Evolutionary conservation across 2,113 vertebrate genomes (phyloP), one percentile per base, ranked within the genome.

Genomic region (Pedetes capensis): DNA sequence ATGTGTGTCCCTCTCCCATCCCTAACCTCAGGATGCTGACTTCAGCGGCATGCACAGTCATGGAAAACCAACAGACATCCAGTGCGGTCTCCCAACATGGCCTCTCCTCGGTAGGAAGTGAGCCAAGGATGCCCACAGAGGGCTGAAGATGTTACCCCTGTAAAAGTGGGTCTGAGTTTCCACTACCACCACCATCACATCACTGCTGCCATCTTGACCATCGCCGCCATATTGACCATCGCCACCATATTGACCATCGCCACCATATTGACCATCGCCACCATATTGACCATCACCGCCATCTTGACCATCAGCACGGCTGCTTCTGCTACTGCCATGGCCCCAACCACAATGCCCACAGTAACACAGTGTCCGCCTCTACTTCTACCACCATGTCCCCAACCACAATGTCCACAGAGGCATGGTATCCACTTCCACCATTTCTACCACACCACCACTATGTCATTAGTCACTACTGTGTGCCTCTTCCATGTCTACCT

Each of bases 61-160:
- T 7, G 32, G 78, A 51, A 64, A 53, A 27, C 3, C 2, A 1
- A 47, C 63, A 27, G 68, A 29, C 61, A 13, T 27, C 27, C 20
- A 3, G 0, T 0, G 25, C 5, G 0, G 3, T 9, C 39, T 8
- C 32, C 55, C 17, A 11, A 2, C 32, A 34, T 47, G 53, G 3
- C 47, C 10, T 25, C 2, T 18, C 18, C 12, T 8, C 4, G 22
- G 34, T 0, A 44, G 51, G 68, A 25, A 16, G 13, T 61, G 0
- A 5, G 71, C 18, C 72, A 64, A 78, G 42, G 34, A 63, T 10
- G 32, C 17, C 37, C 55, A 5, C 32, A 9, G 42, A 39, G 0
- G 9, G 64, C 13, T 23, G 49, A 23, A 18, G 2, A 0, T 5
- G 23, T 20, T 10, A 42, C 6, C 3, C 22, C 55, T 8, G 16